Percentiles rank a stretch among this genome's conserved stretches.
phyloP scores from a whole-genome alignment of 2,888 invertebrate genomes.

The Ornithoptera alexandrae region DNA sequence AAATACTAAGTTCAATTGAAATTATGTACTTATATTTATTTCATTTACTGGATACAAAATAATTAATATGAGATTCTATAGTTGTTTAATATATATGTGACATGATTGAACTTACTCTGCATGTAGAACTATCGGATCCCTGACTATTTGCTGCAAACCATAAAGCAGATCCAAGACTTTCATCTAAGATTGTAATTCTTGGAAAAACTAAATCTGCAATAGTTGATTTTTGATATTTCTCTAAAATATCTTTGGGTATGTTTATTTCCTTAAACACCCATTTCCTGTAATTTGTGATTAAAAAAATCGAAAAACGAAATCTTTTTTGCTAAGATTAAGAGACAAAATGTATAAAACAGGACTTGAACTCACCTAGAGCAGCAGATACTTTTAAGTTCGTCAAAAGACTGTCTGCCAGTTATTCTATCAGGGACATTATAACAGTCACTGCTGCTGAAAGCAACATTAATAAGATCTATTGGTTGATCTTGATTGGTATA shows the following conservation, averaged over 20 bases:
- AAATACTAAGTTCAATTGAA: too few relatives aligned
- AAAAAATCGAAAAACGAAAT: background rate
- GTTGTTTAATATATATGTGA: background rate
- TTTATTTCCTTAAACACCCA: constrained; percentile 94
- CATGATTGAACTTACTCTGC: constrained; percentile 75
- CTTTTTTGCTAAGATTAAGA: background rate
- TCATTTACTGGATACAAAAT: too few relatives aligned
- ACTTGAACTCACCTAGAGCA: constrained; percentile 72
- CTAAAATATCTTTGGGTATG: constrained; percentile 83
- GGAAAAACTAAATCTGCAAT: constrained; percentile 92
- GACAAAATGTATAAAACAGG: background rate
- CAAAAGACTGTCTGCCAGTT: constrained; percentile 85
- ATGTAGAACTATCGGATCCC: constrained; percentile 74
- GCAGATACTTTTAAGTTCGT: constrained; percentile 84
- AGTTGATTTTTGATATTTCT: constrained; percentile 71
- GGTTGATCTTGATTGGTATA: constrained; percentile 82
- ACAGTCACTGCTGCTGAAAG: constrained; percentile 83
- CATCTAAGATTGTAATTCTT: constrained; percentile 92
- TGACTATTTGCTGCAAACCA: constrained; percentile 96
- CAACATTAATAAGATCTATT: constrained; percentile 97
- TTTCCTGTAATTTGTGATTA: constrained; percentile 64
- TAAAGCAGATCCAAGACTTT: constrained; percentile 96
- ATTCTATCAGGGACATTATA: constrained; percentile 91
- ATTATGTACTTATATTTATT: too few relatives aligned
- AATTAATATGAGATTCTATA: too few relatives aligned